Percentiles rank a stretch among this genome's conserved stretches.
phyloP scores from a whole-genome alignment of 2,797 vertebrate species.

The Ctenosaura bakeri region DNA sequence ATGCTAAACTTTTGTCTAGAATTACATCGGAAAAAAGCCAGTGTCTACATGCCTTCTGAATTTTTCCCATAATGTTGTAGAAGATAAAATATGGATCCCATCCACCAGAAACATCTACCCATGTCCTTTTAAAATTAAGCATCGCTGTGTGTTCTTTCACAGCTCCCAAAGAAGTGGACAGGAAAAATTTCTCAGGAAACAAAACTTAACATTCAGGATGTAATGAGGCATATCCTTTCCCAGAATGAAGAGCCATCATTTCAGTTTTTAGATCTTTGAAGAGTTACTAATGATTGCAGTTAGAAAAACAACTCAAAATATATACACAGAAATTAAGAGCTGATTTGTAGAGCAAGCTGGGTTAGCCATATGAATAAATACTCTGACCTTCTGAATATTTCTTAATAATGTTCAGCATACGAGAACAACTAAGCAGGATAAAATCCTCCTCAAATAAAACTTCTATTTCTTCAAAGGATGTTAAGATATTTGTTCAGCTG shows the following conservation, averaged over 20 bases:
- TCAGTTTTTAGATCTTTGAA: slow-evolving; percentile 64
- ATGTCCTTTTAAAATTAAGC: not conserved
- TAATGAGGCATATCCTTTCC: slow-evolving; percentile 65
- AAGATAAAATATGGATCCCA: not conserved
- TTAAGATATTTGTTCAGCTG: slow-evolving; percentile 69
- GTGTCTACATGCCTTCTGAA: not conserved
- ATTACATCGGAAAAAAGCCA: not conserved
- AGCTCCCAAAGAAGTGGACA: slow-evolving; percentile 29
- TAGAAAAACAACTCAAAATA: slow-evolving; percentile 67
- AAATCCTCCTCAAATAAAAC: slow-evolving; percentile 68
- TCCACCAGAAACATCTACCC: not conserved
- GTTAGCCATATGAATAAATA: slow-evolving; percentile 73
- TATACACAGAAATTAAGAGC: slow-evolving; percentile 67
- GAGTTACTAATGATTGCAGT: slow-evolving; percentile 70
- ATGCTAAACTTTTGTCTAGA: not conserved
- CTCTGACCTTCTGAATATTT: slow-evolving; percentile 69
- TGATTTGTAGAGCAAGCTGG: slow-evolving; percentile 69
- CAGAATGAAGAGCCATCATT: slow-evolving; percentile 42
- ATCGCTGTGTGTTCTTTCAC: not conserved
- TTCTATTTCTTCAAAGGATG: slow-evolving; percentile 65
- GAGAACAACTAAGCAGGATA: slow-evolving; percentile 66
- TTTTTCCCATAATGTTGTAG: not conserved
- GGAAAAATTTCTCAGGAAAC: slow-evolving; percentile 58
- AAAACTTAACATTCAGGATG: slow-evolving; percentile 56
- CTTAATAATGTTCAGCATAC: slow-evolving; percentile 72